Evolutionary conservation across 2,888 invertebrate species (phyloP).

Genomic region (Nezara viridula): DNA sequence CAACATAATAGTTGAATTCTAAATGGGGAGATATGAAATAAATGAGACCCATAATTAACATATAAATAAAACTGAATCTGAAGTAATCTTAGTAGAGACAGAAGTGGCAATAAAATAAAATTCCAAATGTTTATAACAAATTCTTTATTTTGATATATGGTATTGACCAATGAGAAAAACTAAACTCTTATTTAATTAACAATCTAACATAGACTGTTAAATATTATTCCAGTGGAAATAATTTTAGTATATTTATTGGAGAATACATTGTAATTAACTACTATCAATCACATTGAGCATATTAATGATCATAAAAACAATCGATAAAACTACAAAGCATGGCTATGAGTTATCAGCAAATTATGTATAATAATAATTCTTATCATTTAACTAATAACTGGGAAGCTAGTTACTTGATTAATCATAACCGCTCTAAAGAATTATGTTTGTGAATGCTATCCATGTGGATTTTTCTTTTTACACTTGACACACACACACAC

Average conservation of each 20-base stretch:
- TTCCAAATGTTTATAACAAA: slow-evolving; percentile 8
- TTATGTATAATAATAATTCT: slow-evolving; percentile 1
- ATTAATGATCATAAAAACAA: not conserved
- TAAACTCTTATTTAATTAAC: slow-evolving; percentile 36
- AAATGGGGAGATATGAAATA: not conserved
- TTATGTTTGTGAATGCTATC: not conserved
- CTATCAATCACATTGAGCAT: slow-evolving; percentile 37
- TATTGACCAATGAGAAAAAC: slow-evolving; percentile 24
- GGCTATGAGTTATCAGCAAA: slow-evolving; percentile 21
- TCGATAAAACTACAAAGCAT: slow-evolving; percentile 3
- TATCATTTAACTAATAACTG: not conserved
- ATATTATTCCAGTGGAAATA: slow-evolving; percentile 9
- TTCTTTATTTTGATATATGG: slow-evolving; percentile 44
- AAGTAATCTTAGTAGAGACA: not conserved
- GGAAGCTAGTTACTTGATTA: not conserved
- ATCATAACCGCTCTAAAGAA: not conserved
- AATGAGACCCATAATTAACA: not conserved
- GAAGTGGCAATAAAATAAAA: not conserved
- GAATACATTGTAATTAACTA: slow-evolving; percentile 23
- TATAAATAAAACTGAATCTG: not conserved
- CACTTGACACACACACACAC: not conserved
- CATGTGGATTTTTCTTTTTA: not conserved
- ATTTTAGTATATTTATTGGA: slow-evolving; percentile 47
- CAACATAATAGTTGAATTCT: not conserved
- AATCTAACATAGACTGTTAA: slow-evolving; percentile 47